phyloP scores from a whole-genome alignment of 1,140 invertebrate genomes.

The Drosophila murphyi region DNA sequence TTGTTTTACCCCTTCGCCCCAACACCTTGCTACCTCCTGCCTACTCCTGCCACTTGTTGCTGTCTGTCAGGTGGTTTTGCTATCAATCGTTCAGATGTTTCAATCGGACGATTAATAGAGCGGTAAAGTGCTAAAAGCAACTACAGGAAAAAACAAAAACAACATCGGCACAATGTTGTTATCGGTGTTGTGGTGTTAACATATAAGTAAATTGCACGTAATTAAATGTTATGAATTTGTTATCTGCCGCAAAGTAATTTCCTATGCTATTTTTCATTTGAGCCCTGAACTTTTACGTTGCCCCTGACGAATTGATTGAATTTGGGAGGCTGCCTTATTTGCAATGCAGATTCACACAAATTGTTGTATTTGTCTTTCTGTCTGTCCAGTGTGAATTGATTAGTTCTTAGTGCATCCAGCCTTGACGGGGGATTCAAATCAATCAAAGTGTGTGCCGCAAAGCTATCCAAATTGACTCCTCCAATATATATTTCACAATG shows the following conservation, averaged over 20 bases:
- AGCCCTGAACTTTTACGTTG: background rate
- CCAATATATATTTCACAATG: constrained; percentile 49
- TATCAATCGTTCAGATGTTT: constrained; percentile 43
- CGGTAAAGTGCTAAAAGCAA: constrained; percentile 1
- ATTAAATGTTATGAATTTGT: constrained; percentile 82
- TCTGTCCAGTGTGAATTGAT: constrained; percentile 38
- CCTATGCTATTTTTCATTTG: constrained; percentile 39
- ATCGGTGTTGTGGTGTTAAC: constrained; percentile 62
- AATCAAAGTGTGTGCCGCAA: constrained; percentile 52
- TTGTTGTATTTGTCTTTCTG: background rate
- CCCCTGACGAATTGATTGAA: background rate
- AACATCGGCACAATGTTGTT: constrained; percentile 13
- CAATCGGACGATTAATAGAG: constrained; percentile 30
- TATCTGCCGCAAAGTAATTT: constrained; percentile 57
- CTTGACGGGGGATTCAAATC: constrained; percentile 58
- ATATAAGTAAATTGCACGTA: constrained; percentile 77
- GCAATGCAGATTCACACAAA: constrained; percentile 27
- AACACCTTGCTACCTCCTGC: background rate
- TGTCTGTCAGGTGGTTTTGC: constrained; percentile 20
- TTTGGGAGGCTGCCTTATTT: constrained; percentile 28
- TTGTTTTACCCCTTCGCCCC: background rate
- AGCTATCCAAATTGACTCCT: background rate
- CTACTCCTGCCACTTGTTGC: background rate
- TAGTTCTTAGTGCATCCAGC: constrained; percentile 40
- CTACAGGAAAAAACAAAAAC: background rate